Percentiles rank a stretch among this genome's conserved stretches.
Evolutionary conservation across 2,797 vertebrate genomes (phyloP).

Genomic region (Pseudopleuronectes americanus): DNA sequence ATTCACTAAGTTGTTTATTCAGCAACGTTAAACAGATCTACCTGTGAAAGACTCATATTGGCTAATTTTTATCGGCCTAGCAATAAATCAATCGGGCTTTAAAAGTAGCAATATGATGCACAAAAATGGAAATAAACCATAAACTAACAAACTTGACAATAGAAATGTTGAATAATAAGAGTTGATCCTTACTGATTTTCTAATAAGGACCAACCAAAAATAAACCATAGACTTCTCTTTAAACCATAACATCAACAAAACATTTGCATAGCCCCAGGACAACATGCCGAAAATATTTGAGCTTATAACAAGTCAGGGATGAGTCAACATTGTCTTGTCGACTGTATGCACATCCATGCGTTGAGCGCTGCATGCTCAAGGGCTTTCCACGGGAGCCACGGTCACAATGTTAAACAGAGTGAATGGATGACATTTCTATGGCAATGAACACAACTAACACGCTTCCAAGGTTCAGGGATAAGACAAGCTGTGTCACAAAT

Average conservation of each 20-base stretch:
- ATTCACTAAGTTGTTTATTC: neutral
- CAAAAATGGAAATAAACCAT: no score
- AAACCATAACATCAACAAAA: neutral
- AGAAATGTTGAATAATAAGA: neutral
- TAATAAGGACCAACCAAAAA: constrained; percentile 9
- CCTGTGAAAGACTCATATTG: neutral
- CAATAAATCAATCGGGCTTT: neutral
- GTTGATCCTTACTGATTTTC: neutral
- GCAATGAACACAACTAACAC: constrained; percentile 32
- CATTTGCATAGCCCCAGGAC: neutral
- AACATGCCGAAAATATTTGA: constrained; percentile 18
- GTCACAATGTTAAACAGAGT: constrained; percentile 30
- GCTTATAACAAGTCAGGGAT: constrained; percentile 20
- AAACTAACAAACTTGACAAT: neutral
- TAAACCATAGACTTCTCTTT: neutral
- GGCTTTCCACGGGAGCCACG: constrained; percentile 7
- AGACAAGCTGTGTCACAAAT: no score
- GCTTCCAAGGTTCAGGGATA: constrained; percentile 15
- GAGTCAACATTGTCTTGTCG: constrained; percentile 20
- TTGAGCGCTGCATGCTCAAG: constrained; percentile 13
- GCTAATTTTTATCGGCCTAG: no score
- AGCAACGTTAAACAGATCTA: no score
- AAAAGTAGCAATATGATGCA: neutral
- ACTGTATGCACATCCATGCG: constrained; percentile 2
- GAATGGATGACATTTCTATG: constrained; percentile 32